These are phyloP conservation scores for Cheilosia pagana DNA, from an alignment of 2,888 invertebrate species.

Conservation along the genomic window DNA sequence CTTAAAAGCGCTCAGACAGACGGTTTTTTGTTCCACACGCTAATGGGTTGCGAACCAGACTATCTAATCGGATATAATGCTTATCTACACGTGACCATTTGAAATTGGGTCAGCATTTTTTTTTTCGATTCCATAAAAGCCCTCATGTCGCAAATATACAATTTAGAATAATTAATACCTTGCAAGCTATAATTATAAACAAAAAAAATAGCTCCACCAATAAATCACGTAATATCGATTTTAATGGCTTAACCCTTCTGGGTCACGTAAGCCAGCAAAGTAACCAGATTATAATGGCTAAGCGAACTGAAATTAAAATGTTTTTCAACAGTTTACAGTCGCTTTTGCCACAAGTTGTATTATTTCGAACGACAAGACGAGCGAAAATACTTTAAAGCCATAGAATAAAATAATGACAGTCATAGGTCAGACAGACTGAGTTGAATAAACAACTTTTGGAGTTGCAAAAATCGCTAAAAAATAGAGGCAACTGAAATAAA, in stretches of 20 bases:
- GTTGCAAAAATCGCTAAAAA: too few relatives aligned
- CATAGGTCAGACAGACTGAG: too few relatives aligned
- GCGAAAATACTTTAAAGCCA: not conserved
- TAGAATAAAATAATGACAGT: too few relatives aligned
- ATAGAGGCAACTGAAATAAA: too few relatives aligned
- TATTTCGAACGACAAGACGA: not conserved
- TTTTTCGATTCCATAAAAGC: not conserved
- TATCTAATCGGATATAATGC: too few relatives aligned
- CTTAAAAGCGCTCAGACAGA: too few relatives aligned
- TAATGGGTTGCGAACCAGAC: too few relatives aligned
- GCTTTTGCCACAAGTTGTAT: not conserved
- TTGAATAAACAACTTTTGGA: too few relatives aligned
- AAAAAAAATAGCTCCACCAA: too few relatives aligned
- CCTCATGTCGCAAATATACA: too few relatives aligned
- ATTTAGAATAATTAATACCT: not conserved
- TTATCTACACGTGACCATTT: not conserved
- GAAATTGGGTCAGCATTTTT: not conserved
- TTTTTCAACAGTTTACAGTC: not conserved
- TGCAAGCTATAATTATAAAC: not conserved
- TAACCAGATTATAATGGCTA: not conserved
- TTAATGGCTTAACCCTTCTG: not conserved
- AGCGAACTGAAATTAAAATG: too few relatives aligned
- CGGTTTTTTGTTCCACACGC: too few relatives aligned
- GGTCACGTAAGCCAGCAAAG: not conserved
- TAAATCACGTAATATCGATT: not conserved